phyloP scores from a whole-genome alignment of 2,888 invertebrate species.

The Drosophila falleni region DNA sequence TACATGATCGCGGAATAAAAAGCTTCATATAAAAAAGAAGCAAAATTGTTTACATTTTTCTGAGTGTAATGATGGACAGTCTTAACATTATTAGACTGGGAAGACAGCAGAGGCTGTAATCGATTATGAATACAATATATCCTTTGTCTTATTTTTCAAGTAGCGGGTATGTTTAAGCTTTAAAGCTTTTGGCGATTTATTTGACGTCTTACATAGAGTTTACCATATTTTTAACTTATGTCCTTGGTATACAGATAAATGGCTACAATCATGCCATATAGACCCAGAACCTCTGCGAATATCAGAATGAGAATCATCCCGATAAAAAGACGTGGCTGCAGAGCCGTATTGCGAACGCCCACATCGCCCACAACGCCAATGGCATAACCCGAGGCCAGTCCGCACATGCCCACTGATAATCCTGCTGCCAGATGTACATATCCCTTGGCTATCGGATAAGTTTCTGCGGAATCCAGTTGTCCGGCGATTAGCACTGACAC shows the following conservation, averaged over 20 bases:
- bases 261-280: slow-evolving; percentile 69
- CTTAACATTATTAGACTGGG: too few relatives aligned
- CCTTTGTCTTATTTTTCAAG: too few relatives aligned
- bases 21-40: too few relatives aligned
- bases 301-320: slow-evolving; percentile 94
- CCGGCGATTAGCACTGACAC: slow-evolving; percentile 98
- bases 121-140: too few relatives aligned
- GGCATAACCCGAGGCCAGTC: slow-evolving; percentile 99
- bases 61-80: too few relatives aligned
- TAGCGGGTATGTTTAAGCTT: not conserved
- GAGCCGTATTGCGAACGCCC: slow-evolving; percentile 96
- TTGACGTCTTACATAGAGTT: not conserved
- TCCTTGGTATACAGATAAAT: slow-evolving; percentile 99
- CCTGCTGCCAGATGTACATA: slow-evolving; percentile 99
- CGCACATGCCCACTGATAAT: slow-evolving; percentile 97
- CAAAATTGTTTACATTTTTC: too few relatives aligned
- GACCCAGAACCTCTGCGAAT: slow-evolving; percentile 66
- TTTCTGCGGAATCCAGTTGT: slow-evolving; percentile 24
- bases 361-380: slow-evolving; percentile 90
- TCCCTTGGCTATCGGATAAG: slow-evolving; percentile 88
- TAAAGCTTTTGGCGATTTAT: not conserved
- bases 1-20: too few relatives aligned
- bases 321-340: slow-evolving; percentile 99
- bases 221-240: not conserved
- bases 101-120: too few relatives aligned